Evolutionary conservation across 2,888 invertebrate genomes (phyloP).

Genomic region (Stegophylla sp.): DNA sequence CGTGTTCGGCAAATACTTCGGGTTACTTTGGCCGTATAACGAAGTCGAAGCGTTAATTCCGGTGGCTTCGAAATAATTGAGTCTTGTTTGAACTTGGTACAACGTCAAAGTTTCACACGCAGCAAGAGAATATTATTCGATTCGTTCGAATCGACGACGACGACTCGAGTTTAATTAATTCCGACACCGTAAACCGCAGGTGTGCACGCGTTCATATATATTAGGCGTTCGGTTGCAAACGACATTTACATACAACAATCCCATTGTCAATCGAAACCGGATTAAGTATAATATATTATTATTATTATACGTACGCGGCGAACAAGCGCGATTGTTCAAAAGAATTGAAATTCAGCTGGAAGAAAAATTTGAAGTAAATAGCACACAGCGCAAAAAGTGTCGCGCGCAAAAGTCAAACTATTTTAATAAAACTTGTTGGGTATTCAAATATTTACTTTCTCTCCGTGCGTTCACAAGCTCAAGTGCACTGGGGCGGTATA

Average conservation of each 20-base stretch:
- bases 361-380: background rate
- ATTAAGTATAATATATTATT: background rate
- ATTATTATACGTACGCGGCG: background rate
- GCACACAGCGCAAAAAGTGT: too few species aligned
- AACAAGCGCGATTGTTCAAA: conserved; percentile 18
- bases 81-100: background rate
- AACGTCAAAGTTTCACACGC: background rate
- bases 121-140: background rate
- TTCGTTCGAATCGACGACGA: background rate
- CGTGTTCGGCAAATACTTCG: too few species aligned
- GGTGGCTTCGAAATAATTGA: background rate
- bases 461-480: background rate
- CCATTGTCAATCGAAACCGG: conserved; percentile 32
- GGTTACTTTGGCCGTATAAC: background rate
- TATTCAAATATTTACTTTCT: conserved; percentile 15
- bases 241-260: conserved; percentile 33
- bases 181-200: background rate
- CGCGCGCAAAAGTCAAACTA: background rate
- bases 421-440: conserved; percentile 25
- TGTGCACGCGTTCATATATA: background rate
- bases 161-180: conserved; percentile 4
- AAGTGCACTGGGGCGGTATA: background rate
- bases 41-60: background rate
- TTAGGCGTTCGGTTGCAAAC: background rate
- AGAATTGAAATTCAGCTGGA: background rate